Conservation (phyloP, 2,888 invertebrate species). For the Sepiola atlantica region DNA sequence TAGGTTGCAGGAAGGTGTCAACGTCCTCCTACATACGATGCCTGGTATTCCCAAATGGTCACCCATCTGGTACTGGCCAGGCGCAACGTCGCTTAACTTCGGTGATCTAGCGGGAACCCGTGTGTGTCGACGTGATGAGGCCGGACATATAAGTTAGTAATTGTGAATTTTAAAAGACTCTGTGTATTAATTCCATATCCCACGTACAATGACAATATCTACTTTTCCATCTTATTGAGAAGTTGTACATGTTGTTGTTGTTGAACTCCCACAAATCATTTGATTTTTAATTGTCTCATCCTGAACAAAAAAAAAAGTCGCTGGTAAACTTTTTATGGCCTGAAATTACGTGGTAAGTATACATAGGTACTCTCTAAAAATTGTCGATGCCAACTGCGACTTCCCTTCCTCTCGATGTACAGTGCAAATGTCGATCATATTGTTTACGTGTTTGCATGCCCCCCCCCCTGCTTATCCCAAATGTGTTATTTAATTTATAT, state of each 20-base stretch:
- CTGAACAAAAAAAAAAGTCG: background rate
- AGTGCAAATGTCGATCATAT: background rate
- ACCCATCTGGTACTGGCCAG: no score
- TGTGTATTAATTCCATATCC: background rate
- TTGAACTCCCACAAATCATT: background rate
- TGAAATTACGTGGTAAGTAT: background rate
- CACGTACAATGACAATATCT: background rate
- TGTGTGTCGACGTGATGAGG: no score
- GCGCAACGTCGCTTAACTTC: no score
- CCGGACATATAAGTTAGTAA: background rate
- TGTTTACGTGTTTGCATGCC: constrained; percentile 23
- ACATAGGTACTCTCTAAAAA: background rate
- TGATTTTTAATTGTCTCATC: background rate
- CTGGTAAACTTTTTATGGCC: background rate
- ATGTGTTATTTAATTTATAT: background rate
- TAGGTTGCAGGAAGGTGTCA: no score
- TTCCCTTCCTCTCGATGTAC: background rate
- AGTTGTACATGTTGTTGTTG: background rate
- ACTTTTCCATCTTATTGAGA: background rate
- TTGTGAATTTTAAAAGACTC: background rate
- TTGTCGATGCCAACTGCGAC: background rate
- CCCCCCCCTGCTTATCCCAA: background rate
- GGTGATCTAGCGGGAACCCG: no score
- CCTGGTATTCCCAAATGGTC: no score
- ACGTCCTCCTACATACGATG: no score